phyloP scores from a whole-genome alignment of 2,888 invertebrate genomes.

The Mystacides longicornis region DNA sequence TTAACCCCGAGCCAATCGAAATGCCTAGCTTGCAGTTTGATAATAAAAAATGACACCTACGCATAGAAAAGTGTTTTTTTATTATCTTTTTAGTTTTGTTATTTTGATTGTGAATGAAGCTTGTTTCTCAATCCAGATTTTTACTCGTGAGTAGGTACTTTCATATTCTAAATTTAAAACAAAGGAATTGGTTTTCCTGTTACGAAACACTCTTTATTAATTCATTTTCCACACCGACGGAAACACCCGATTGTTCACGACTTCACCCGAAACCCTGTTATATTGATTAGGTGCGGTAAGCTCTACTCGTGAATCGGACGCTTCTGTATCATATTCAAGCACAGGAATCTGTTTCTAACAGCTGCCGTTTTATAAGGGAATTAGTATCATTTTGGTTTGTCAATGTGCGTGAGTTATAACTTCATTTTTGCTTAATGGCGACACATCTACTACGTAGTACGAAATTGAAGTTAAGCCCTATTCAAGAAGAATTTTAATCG shows the following conservation, averaged over 20 bases:
- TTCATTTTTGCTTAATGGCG: slow-evolving; percentile 24
- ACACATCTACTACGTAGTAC: slow-evolving; percentile 22
- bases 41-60: too few species aligned
- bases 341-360: neutral
- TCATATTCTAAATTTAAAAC: too few species aligned
- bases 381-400: slow-evolving; percentile 12
- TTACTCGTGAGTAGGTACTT: too few species aligned
- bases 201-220: too few species aligned
- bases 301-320: slow-evolving; percentile 39
- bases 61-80: too few species aligned
- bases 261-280: slow-evolving; percentile 32
- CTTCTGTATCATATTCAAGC: slow-evolving; percentile 6
- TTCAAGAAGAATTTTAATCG: slow-evolving; percentile 25
- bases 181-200: too few species aligned
- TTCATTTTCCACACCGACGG: slow-evolving; percentile 32
- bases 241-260: slow-evolving; percentile 32
- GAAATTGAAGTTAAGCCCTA: slow-evolving; percentile 18
- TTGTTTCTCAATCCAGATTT: too few species aligned
- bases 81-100: too few species aligned
- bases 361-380: neutral
- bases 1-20: too few species aligned
- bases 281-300: slow-evolving; percentile 53
- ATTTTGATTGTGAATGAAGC: too few species aligned
- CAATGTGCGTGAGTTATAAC: slow-evolving; percentile 18
- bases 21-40: too few species aligned